A percentile compares a stretch with the other conserved stretches of the same genome.
phyloP scores from a whole-genome alignment of 2,888 invertebrate genomes.

The Ormyrus nitidulus region DNA sequence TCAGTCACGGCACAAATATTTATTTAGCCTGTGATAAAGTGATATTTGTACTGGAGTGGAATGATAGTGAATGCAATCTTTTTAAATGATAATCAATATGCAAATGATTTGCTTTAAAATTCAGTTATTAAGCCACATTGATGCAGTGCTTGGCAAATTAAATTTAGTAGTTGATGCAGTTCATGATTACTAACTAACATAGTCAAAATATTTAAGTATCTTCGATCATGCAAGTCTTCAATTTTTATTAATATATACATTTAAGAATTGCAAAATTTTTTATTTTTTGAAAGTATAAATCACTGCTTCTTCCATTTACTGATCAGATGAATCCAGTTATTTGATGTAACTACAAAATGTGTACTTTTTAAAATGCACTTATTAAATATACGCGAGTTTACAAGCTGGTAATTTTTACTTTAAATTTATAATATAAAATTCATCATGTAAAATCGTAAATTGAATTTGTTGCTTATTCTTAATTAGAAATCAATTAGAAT shows the following conservation, averaged over 20 bases:
- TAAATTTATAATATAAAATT: constrained; percentile 13
- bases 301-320: constrained; percentile 45
- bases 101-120: constrained; percentile 31
- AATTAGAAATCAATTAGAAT: constrained; percentile 1
- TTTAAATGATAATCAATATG: constrained; percentile 10
- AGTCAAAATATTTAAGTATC: constrained; percentile 27
- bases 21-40: constrained; percentile 54
- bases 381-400: constrained; percentile 17
- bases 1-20: constrained; percentile 52
- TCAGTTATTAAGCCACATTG: constrained; percentile 3
- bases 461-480: background rate
- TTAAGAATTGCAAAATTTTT: background rate
- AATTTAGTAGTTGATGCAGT: constrained; percentile 9
- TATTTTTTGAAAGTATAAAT: constrained; percentile 29
- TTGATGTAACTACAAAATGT: constrained; percentile 35
- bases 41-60: constrained; percentile 46
- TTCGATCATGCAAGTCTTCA: constrained; percentile 14
- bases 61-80: constrained; percentile 33
- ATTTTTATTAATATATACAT: constrained; percentile 11
- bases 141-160: constrained; percentile 24
- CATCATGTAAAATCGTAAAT: background rate
- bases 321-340: constrained; percentile 35
- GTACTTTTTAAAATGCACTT: constrained; percentile 23
- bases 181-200: constrained; percentile 12
- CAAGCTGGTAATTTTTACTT: constrained; percentile 11